Evolutionary conservation across 2,888 invertebrate species (phyloP), one percentile per base, ranked within the genome.

Genomic region (Scaptomyza polygonia): DNA sequence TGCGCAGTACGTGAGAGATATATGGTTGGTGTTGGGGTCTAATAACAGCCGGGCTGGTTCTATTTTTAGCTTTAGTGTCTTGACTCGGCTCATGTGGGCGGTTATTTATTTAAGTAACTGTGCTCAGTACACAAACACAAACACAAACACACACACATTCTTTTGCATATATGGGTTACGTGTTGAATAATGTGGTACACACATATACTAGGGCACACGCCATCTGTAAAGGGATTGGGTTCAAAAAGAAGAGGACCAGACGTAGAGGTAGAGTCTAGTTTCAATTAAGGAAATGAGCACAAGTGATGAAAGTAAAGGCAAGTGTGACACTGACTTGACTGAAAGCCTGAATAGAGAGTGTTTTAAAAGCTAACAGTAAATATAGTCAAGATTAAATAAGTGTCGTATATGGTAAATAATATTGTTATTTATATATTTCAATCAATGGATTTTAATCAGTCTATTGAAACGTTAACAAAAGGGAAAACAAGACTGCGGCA

Each of bases 121-220:
- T 68, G 64, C 42, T 42, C 62, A 44, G 44, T 67, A 43, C 61
- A 51, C 53, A 54, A 25, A 25, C 25, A 25, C 21, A 21, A 21
- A 21, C 21, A 21, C n/a, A n/a, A n/a, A 43, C 61, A 51, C 53
- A 54, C 5, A 25, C 25, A 25, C 25, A 25, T 5, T 25, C 32
- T 34, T 25, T 27, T 61, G 42, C 36, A 82, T 79, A 82, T 79
- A 82, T 69, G 65, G 69, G 83, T 82, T 81, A 81, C 86, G 79
- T 82, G 77, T 68, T 65, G 72, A 72, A 79, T 67, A 65, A 72
- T 69, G 83, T 66, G 63, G 58, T 49, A 57, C 66, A 72, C 66
- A 18, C n/a, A 36, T 14, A 12, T 36, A 64, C 64, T 39, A 34
- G 34, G 25, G n/a, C n/a, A 44, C 62, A 30, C 42, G 53, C 18